A percentile compares a stretch with the other conserved stretches of the same genome.
These are phyloP conservation scores for Agriopis leucophaearia DNA, from an alignment of 2,888 invertebrate genomes.

Conservation along the genomic window DNA sequence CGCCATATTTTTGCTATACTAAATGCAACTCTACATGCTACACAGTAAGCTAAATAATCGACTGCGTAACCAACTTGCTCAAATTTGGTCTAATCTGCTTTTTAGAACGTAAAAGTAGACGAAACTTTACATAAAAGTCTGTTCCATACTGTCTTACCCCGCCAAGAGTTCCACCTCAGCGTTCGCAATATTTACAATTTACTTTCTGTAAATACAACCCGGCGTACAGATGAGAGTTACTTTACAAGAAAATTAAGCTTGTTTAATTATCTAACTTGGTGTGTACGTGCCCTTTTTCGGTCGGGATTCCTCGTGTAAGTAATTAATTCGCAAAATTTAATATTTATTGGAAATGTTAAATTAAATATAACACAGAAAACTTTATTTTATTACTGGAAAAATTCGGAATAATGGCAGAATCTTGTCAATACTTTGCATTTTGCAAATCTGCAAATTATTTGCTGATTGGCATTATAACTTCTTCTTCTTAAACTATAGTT, in stretches of 20 bases:
- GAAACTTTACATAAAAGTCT: not conserved
- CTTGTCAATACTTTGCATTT: no score
- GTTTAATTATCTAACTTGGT: conserved; percentile 78
- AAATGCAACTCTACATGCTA: no score
- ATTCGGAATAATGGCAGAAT: no score
- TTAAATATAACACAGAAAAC: not conserved
- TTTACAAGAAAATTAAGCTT: conserved; percentile 83
- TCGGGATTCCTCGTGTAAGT: conserved; percentile 36
- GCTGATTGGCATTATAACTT: no score
- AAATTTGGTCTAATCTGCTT: no score
- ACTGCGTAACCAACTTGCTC: no score
- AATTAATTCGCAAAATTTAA: conserved; percentile 38
- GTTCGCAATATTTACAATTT: conserved; percentile 82
- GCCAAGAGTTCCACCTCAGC: conserved; percentile 77
- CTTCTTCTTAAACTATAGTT: no score
- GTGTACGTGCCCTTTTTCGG: conserved; percentile 61
- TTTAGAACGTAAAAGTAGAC: no score
- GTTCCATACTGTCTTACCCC: conserved; percentile 53
- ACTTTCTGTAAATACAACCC: conserved; percentile 80
- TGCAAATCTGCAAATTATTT: no score
- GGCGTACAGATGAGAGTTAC: conserved; percentile 73
- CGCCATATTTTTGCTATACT: no score
- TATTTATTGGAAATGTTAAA: conserved; percentile 47
- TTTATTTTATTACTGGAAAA: not conserved
- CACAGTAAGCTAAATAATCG: no score